A percentile compares a stretch with the other conserved stretches of the same genome.
Conservation (phyloP, 2,888 invertebrate genomes). For the Mechanitis messenoides region DNA sequence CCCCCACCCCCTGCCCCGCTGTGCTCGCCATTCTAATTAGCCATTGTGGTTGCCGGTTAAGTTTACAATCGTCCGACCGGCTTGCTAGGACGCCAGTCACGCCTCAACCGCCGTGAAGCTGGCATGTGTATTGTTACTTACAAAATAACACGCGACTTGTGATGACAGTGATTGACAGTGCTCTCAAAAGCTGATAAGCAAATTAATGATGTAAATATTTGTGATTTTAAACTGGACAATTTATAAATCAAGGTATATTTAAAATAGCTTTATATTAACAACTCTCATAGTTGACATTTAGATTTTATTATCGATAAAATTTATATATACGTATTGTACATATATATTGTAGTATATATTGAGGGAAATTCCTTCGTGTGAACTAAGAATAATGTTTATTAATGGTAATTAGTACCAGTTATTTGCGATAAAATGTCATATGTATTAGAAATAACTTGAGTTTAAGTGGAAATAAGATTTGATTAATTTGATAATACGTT, state of each 20-base stretch:
- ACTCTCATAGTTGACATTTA: slow-evolving; percentile 23
- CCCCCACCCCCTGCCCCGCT: slow-evolving; percentile 54
- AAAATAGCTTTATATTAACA: too few relatives aligned
- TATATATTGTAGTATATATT: not conserved
- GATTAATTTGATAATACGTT: too few relatives aligned
- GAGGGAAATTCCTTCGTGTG: slow-evolving; percentile 19
- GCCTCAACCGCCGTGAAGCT: slow-evolving; percentile 52
- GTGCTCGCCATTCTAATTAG: slow-evolving; percentile 74
- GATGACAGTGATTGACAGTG: slow-evolving; percentile 67
- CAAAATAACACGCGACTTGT: slow-evolving; percentile 38
- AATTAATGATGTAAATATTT: slow-evolving; percentile 26
- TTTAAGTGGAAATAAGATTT: not conserved
- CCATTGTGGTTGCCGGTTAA: slow-evolving; percentile 70
- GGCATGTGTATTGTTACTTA: slow-evolving; percentile 45
- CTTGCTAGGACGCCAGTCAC: slow-evolving; percentile 46
- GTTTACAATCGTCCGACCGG: slow-evolving; percentile 66
- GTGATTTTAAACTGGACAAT: too few relatives aligned
- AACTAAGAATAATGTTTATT: slow-evolving; percentile 24
- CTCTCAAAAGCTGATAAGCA: slow-evolving; percentile 53
- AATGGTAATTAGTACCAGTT: slow-evolving; percentile 23
- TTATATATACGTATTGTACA: too few relatives aligned
- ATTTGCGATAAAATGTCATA: slow-evolving; percentile 26
- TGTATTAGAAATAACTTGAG: not conserved
- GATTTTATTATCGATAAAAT: slow-evolving; percentile 11
- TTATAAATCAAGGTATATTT: not conserved